Evolutionary conservation across 2,888 invertebrate species (phyloP).

Genomic region (Cataglyphis cursor): DNA sequence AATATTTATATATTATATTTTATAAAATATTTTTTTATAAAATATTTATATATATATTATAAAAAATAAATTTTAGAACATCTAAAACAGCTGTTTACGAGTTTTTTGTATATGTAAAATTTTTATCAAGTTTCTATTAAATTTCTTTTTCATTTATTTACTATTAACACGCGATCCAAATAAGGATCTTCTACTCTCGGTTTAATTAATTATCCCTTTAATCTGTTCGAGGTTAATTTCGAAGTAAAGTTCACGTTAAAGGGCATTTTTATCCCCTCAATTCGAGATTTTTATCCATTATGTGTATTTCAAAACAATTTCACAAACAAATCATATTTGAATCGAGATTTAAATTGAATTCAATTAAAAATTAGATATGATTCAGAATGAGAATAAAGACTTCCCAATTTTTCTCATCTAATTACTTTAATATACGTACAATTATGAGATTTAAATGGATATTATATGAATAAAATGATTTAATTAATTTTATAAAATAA

Average conservation of each 20-base stretch:
- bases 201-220: slow-evolving; percentile 33
- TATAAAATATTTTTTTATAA: too few species aligned
- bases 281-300: background rate
- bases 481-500: background rate
- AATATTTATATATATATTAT: background rate
- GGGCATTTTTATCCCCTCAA: background rate
- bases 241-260: slow-evolving; percentile 25
- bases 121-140: background rate
- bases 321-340: background rate
- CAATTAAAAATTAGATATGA: background rate
- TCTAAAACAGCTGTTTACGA: background rate
- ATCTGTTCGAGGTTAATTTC: background rate
- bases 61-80: background rate
- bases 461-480: background rate
- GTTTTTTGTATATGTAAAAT: background rate
- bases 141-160: background rate
- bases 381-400: background rate
- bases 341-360: slow-evolving; percentile 3
- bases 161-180: slow-evolving; percentile 7
- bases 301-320: background rate
- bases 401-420: background rate
- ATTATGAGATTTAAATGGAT: background rate
- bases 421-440: background rate
- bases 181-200: background rate
- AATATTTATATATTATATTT: too few species aligned